Percentiles rank a stretch among this genome's conserved stretches.
phyloP scores from a whole-genome alignment of 2,888 invertebrate genomes.

The Megastigmus dorsalis region DNA sequence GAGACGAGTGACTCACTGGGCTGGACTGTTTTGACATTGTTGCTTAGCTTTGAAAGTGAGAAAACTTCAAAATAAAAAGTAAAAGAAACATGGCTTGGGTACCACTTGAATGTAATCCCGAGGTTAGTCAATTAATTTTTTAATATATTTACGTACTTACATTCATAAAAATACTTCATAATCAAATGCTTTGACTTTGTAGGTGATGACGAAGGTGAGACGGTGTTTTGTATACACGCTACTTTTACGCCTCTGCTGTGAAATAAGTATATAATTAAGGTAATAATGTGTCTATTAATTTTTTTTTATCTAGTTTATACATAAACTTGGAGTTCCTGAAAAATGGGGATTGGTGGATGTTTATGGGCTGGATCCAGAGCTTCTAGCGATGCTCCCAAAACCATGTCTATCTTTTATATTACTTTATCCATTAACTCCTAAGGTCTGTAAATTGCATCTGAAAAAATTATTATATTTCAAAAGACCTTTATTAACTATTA shows the following conservation, averaged over 20 bases:
- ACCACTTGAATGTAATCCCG: slow-evolving; percentile 79
- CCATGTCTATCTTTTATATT: slow-evolving; percentile 92
- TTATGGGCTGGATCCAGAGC: slow-evolving; percentile 91
- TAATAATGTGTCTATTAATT: slow-evolving; percentile 18
- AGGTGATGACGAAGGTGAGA: slow-evolving; percentile 80
- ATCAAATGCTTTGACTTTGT: slow-evolving; percentile 64
- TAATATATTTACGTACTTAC: not conserved
- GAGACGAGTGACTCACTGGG: too few relatives aligned
- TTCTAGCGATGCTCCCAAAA: slow-evolving; percentile 89
- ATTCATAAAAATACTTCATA: slow-evolving; percentile 1
- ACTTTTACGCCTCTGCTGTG: too few relatives aligned
- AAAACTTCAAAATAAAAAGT: too few relatives aligned
- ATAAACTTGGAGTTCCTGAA: slow-evolving; percentile 86
- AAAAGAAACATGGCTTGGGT: slow-evolving; percentile 75
- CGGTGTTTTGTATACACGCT: slow-evolving; percentile 38
- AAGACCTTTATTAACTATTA: slow-evolving; percentile 31
- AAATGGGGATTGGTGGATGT: slow-evolving; percentile 94
- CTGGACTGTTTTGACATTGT: too few relatives aligned
- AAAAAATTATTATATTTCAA: slow-evolving; percentile 26
- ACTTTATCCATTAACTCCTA: slow-evolving; percentile 88
- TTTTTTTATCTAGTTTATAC: slow-evolving; percentile 65
- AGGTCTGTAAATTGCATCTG: slow-evolving; percentile 76
- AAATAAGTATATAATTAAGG: not conserved
- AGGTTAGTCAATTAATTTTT: slow-evolving; percentile 71
- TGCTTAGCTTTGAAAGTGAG: not conserved